phyloP scores from a whole-genome alignment of 2,888 invertebrate genomes.

The Eucera pruinosa region DNA sequence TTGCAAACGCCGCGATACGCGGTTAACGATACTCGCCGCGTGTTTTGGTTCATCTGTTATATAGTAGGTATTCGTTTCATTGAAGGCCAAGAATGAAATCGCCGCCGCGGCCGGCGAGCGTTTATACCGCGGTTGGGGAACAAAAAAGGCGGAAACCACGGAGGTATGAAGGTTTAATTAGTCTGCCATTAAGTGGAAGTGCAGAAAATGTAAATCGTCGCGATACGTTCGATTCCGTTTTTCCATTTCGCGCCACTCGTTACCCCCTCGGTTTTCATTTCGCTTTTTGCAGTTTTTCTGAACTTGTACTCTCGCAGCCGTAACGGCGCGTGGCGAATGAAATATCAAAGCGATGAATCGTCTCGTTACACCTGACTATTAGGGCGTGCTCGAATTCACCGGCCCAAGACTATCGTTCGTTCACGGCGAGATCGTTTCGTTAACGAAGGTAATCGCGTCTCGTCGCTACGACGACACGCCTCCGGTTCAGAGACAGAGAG shows the following conservation, averaged over 20 bases:
- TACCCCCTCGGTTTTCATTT: background rate
- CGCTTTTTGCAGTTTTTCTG: conserved; percentile 5
- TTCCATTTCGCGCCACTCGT: too few species aligned
- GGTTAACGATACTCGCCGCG: background rate
- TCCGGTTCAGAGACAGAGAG: background rate
- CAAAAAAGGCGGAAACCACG: background rate
- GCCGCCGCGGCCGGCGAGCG: too few species aligned
- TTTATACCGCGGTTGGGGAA: too few species aligned
- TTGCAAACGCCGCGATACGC: background rate
- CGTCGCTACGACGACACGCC: conserved; percentile 14
- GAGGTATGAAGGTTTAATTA: background rate
- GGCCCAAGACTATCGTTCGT: conserved; percentile 17
- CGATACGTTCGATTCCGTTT: background rate
- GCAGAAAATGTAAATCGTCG: too few species aligned
- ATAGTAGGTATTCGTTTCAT: background rate
- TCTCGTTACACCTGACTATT: conserved; percentile 37
- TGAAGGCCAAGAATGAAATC: background rate
- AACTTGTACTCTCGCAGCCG: conserved; percentile 1
- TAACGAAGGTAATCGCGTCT: conserved; percentile 36
- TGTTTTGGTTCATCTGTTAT: background rate
- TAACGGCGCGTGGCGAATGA: conserved; percentile 16
- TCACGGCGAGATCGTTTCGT: conserved; percentile 24
- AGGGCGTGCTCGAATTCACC: conserved; percentile 28
- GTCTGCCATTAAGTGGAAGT: background rate
- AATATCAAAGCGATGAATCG: conserved; percentile 19